Conservation (phyloP, 2,113 vertebrate genomes). For the Herpailurus yagouaroundi region DNA sequence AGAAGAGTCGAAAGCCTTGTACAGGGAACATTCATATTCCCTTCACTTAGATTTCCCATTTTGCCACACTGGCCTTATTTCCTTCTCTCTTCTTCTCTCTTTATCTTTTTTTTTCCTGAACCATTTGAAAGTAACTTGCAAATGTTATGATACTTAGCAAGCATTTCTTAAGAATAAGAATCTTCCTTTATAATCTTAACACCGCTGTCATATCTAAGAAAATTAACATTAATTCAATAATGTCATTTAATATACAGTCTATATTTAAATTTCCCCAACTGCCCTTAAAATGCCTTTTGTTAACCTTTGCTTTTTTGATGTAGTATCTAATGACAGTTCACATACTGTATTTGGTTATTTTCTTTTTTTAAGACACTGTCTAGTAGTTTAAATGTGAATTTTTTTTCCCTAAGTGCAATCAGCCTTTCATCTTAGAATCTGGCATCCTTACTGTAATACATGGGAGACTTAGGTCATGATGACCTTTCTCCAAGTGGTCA, state of each 20-base stretch:
- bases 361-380: conserved; percentile 5
- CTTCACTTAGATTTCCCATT: not conserved
- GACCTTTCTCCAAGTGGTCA: not conserved
- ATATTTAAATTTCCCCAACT: not conserved
- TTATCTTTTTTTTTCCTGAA: not conserved
- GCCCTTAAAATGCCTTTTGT: not conserved
- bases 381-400: not conserved
- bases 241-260: not conserved
- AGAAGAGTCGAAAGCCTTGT: not conserved
- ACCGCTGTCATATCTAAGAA: not conserved
- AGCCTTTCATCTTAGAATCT: not conserved
- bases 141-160: not conserved
- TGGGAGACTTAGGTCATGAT: not conserved
- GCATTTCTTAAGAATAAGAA: conserved; percentile 14
- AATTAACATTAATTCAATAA: conserved; percentile 20
- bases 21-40: not conserved
- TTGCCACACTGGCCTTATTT: not conserved
- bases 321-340: conserved; percentile 15
- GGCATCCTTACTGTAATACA: not conserved
- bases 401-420: not conserved
- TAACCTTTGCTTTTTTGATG: conserved; percentile 28
- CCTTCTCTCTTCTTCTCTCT: not conserved
- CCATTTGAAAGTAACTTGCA: conserved; percentile 18
- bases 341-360: not conserved
- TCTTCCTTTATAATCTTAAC: not conserved